Percentiles rank a stretch among this genome's conserved stretches.
Evolutionary conservation across 2,888 invertebrate genomes (phyloP).

Genomic region (Scelioninae gen. 1): DNA sequence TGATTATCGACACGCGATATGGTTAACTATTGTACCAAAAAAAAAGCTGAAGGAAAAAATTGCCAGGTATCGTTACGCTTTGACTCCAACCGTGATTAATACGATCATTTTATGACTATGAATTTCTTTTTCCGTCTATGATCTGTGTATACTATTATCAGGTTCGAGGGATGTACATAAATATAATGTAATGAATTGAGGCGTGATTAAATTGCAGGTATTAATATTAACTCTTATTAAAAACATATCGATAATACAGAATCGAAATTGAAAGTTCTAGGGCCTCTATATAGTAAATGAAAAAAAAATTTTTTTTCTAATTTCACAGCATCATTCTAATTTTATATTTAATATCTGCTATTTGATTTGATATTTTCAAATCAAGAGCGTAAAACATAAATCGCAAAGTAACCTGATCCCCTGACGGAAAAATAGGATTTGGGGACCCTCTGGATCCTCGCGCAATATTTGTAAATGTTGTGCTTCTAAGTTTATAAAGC

Average conservation of each 20-base stretch:
- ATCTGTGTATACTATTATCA: slow-evolving; percentile 35
- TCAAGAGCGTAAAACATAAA: too few relatives aligned
- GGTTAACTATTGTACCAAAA: slow-evolving; percentile 73
- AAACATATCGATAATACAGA: too few relatives aligned
- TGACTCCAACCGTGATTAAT: slow-evolving; percentile 52
- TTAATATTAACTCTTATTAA: too few relatives aligned
- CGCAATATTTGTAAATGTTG: slow-evolving; percentile 37
- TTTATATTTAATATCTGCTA: too few relatives aligned
- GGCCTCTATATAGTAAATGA: too few relatives aligned
- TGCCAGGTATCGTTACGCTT: slow-evolving; percentile 59
- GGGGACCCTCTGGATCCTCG: slow-evolving; percentile 1
- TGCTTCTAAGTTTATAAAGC: slow-evolving; percentile 36
- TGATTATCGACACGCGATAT: slow-evolving; percentile 75
- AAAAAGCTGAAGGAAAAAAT: slow-evolving; percentile 72
- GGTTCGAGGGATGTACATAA: slow-evolving; percentile 15
- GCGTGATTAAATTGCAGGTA: slow-evolving; percentile 11
- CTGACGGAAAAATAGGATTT: neutral
- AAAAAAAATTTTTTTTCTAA: too few relatives aligned
- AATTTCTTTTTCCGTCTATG: slow-evolving; percentile 30
- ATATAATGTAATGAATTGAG: slow-evolving; percentile 11
- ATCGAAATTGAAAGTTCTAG: too few relatives aligned
- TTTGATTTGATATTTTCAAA: too few relatives aligned
- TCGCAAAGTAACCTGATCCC: neutral
- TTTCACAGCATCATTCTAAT: too few relatives aligned
- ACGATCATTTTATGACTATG: slow-evolving; percentile 56